Evolutionary conservation across 2,888 invertebrate species (phyloP).

Genomic region (Megamerina dolium): DNA sequence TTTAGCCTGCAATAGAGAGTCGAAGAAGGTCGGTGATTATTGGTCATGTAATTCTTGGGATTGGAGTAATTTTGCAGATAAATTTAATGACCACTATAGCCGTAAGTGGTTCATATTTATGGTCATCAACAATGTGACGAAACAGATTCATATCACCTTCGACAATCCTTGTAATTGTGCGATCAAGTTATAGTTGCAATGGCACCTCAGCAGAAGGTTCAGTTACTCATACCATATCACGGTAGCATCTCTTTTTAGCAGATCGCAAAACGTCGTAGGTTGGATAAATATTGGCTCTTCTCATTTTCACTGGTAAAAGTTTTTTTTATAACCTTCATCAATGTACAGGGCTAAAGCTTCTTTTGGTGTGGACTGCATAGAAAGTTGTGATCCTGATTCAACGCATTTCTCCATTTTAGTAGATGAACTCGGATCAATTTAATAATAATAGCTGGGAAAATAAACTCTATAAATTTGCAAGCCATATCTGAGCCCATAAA

Average conservation of each 20-base stretch:
- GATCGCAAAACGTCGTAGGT: slow-evolving; percentile 3
- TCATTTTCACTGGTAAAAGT: background rate
- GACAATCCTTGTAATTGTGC: slow-evolving; percentile 1
- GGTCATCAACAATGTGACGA: no score
- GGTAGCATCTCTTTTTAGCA: slow-evolving; percentile 10
- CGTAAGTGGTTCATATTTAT: background rate
- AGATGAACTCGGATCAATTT: no score
- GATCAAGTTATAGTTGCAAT: slow-evolving; percentile 2
- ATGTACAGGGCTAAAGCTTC: slow-evolving; percentile 8
- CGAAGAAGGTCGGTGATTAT: slow-evolving; percentile 5
- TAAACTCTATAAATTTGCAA: no score
- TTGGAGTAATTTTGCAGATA: slow-evolving; percentile 2
- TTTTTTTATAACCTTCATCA: slow-evolving; percentile 9
- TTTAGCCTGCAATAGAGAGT: slow-evolving; percentile 8
- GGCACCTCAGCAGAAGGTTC: slow-evolving; percentile 5
- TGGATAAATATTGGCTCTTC: slow-evolving; percentile 12
- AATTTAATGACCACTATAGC: background rate
- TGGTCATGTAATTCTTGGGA: slow-evolving; percentile 3
- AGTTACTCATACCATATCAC: slow-evolving; percentile 5
- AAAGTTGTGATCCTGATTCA: no score
- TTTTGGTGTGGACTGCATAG: slow-evolving; percentile 6
- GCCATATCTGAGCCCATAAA: slow-evolving; percentile 6
- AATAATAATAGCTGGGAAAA: no score
- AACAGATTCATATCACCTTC: slow-evolving; percentile 1
- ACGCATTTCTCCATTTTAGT: no score